Evolutionary conservation across 2,888 invertebrate genomes (phyloP).

Genomic region (Aspidiotus rigidus): DNA sequence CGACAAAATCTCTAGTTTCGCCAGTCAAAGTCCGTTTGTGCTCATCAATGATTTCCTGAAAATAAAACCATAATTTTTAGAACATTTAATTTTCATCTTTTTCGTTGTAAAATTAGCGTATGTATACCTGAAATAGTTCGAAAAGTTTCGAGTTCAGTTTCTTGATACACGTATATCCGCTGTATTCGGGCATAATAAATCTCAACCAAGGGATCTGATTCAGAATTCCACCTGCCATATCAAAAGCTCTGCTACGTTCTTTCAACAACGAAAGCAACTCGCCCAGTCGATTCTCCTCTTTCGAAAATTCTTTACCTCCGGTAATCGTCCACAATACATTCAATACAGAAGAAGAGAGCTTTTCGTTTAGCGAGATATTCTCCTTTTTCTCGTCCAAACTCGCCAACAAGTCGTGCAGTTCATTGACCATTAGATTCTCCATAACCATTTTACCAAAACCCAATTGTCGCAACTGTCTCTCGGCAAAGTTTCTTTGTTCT

Average conservation of each 20-base stretch:
- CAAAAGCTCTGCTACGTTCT: constrained; percentile 49
- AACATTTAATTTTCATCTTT: too few species aligned
- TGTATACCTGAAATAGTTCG: constrained; percentile 48
- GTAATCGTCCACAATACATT: constrained; percentile 58
- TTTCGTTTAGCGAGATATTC: constrained; percentile 16
- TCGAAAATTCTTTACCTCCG: constrained; percentile 46
- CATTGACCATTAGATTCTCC: constrained; percentile 50
- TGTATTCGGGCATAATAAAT: constrained; percentile 51
- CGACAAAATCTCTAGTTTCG: constrained; percentile 51
- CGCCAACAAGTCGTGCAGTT: constrained; percentile 43
- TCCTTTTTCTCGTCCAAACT: constrained; percentile 8
- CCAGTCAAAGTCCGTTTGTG: constrained; percentile 48
- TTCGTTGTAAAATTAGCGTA: too few species aligned
- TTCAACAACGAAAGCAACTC: constrained; percentile 47
- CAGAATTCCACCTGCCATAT: constrained; percentile 52
- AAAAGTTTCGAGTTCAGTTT: constrained; percentile 50
- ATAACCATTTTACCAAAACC: constrained; percentile 51
- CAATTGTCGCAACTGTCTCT: constrained; percentile 48
- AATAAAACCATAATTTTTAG: background rate
- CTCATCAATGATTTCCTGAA: constrained; percentile 49
- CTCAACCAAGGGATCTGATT: constrained; percentile 55
- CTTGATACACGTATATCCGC: constrained; percentile 53
- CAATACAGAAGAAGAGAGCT: constrained; percentile 44
- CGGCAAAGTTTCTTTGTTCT: constrained; percentile 50
- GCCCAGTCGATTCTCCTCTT: constrained; percentile 44